Evolutionary conservation across 1,140 invertebrate genomes (phyloP).

Genomic region (Drosophila subpulchrella): DNA sequence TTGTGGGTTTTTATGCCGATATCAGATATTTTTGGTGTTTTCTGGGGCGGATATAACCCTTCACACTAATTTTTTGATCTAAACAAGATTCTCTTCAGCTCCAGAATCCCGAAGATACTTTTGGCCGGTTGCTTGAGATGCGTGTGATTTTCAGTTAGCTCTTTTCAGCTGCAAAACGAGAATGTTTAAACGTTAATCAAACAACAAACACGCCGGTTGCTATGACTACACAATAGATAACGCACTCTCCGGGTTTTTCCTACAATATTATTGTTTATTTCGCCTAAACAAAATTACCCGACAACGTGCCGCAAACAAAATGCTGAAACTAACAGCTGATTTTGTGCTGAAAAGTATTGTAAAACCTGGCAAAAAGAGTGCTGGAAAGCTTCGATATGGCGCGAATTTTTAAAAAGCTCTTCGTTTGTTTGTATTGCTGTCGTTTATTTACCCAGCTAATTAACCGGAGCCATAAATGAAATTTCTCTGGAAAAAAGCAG

Average conservation of each 20-base stretch:
- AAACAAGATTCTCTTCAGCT: not conserved
- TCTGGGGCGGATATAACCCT: not conserved
- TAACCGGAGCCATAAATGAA: conserved; percentile 65
- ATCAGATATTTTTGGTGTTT: not conserved
- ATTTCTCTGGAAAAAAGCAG: conserved; percentile 57
- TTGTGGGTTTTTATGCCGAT: not conserved
- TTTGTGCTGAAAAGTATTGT: conserved; percentile 10
- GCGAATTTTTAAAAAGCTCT: conserved; percentile 8
- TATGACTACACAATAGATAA: conserved; percentile 24
- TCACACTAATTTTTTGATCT: not conserved
- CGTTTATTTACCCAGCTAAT: conserved; percentile 56
- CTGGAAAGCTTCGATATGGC: conserved; percentile 19
- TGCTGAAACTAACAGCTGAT: conserved; percentile 27
- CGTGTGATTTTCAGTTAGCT: conserved; percentile 1
- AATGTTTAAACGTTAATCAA: conserved; percentile 37
- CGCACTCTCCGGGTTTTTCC: not conserved
- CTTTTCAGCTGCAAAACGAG: conserved; percentile 40
- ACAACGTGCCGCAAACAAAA: conserved; percentile 22
- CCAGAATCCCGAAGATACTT: conserved; percentile 9
- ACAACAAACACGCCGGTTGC: conserved; percentile 34
- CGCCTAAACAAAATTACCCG: conserved; percentile 11
- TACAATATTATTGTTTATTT: conserved; percentile 31
- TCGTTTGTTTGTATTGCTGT: conserved; percentile 11
- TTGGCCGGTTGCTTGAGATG: conserved; percentile 1
- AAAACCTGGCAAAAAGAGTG: conserved; percentile 3